These are phyloP conservation scores for Pangasius djambal DNA, from an alignment of 2,797 vertebrate genomes.

Conservation along the genomic window DNA sequence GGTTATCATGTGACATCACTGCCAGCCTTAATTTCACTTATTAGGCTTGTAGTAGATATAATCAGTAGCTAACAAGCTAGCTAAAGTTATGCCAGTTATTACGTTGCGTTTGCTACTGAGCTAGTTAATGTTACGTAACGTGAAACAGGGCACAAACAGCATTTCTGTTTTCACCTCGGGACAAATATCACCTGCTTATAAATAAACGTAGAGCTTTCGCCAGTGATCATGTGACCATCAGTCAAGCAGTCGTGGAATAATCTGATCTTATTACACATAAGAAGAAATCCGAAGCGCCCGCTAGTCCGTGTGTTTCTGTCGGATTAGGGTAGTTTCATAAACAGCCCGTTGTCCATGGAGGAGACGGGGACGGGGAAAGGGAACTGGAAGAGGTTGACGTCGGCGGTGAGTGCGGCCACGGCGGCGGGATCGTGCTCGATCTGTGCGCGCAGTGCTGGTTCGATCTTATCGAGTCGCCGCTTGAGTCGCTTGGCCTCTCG, in stretches of 20 bases:
- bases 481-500: constrained; percentile 95
- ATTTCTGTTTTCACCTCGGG: not conserved
- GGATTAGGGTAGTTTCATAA: constrained; percentile 80
- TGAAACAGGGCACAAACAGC: not conserved
- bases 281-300: not conserved
- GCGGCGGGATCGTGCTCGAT: constrained; percentile 96
- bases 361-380: constrained; percentile 90
- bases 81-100: not conserved
- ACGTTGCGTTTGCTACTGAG: not conserved
- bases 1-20: not conserved
- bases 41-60: not conserved
- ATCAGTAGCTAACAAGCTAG: not conserved
- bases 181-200: constrained; percentile 17
- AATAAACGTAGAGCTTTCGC: not conserved
- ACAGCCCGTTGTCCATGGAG: constrained; percentile 90
- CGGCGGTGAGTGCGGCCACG: constrained; percentile 93
- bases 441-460: constrained; percentile 93
- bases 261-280: not conserved
- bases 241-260: not conserved
- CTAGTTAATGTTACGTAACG: not conserved
- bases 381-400: constrained; percentile 95
- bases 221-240: not conserved
- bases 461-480: constrained; percentile 94
- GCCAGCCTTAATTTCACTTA: not conserved
- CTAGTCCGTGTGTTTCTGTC: constrained; percentile 37